Base-by-base conservation (phyloP, 2,888 invertebrate species). In the Allophyes oxyacanthae region DNA sequence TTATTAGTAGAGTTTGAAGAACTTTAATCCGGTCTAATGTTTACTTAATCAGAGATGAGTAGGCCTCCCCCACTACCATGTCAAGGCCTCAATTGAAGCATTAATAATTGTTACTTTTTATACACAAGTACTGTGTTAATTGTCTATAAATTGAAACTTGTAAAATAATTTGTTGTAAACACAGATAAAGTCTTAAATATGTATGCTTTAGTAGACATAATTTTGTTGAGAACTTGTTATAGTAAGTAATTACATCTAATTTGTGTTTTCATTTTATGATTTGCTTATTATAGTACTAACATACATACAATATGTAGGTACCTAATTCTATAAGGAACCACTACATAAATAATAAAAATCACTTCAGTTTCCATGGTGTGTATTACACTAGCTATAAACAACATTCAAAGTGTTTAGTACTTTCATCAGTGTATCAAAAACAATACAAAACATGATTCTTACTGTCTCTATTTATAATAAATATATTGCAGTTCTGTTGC, bases 51-150 rank as follows among this genome's bases (percentile, higher is more conserved):
- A 52, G 25, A 53, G 64, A 56, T 57, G 55, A 50, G 10, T 52
- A 48, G 28, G 36, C 51, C 46, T 66, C 42, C 46, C 3, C 43
- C 37, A 48, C 11, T 56, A 58, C 15, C 25, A 61, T 73, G 73
- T 63, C 64, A 77, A 67, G 73, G 74, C 25, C 43, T 52, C 52
- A 45, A 63, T 55, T 66, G 58, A 71, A 43, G 58, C 72, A 34
- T 68, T 41, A 33, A 64, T 64, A 64, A 59, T 64, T 50, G 25
- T 34, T 55, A 43, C 9, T 52, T 65, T 68, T 62, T 49, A 61
- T 41, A 44, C 30, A 52, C n/a, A 51, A 41, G 41, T 48, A 48
- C 45, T 49, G 37, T 9, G 9, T 3, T 53, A 52, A 52, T 49
- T 63, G 41, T 11, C 41, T 50, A 11, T 20, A 6, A 50, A 50